phyloP scores from a whole-genome alignment of 2,797 vertebrate species.

The Acestrorhynchus altus region DNA sequence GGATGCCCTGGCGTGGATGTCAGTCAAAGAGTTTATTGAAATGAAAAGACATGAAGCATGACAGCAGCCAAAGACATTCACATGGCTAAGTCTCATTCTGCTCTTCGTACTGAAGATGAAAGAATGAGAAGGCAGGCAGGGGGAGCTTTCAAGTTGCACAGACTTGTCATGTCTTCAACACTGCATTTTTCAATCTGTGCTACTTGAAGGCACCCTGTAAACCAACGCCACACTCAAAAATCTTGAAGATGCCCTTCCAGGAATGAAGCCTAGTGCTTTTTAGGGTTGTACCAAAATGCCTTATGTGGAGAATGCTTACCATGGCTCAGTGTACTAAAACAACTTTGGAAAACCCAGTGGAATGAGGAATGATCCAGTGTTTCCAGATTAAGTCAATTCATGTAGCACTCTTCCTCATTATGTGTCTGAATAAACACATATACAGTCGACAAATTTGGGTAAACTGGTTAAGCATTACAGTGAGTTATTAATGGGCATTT shows the following conservation, averaged over 20 bases:
- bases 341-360: neutral
- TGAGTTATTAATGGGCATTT: too few relatives aligned
- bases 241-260: neutral
- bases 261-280: neutral
- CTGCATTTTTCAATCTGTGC: neutral
- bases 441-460: too few relatives aligned
- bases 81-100: neutral
- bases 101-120: neutral
- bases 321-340: neutral
- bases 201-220: conserved; percentile 4
- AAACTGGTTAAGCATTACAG: too few relatives aligned
- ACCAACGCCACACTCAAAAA: neutral
- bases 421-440: too few relatives aligned
- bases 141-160: neutral
- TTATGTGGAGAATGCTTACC: neutral
- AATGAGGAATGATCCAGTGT: too few relatives aligned
- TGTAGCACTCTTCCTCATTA: too few relatives aligned
- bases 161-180: neutral
- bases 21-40: conserved; percentile 37
- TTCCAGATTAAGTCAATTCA: too few relatives aligned
- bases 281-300: neutral
- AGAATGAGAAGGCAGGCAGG: neutral
- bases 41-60: conserved; percentile 6
- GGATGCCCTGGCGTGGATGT: neutral
- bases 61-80: conserved; percentile 32